Base-by-base conservation (phyloP, 2,888 invertebrate genomes). In the Terebella lapidaria region DNA sequence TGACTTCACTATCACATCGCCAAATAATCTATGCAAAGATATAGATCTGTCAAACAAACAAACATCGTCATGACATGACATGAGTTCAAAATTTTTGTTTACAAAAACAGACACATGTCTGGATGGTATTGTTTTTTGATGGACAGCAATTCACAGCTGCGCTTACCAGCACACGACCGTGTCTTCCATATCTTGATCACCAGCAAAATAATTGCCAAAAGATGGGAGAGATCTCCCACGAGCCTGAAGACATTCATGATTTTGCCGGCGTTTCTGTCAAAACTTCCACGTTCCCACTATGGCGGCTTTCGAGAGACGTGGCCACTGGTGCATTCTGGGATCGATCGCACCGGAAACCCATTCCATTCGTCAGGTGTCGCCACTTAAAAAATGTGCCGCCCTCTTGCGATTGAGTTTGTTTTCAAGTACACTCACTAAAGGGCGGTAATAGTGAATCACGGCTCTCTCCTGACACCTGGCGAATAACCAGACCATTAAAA, bases 111-210 rank as follows among this genome's bases (percentile, higher is more conserved):
- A n/a, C n/a, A n/a, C n/a, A n/a, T n/a, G n/a, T n/a, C n/a, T n/a
- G n/a, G n/a, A n/a, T n/a, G n/a, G n/a, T n/a, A n/a, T n/a, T n/a
- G n/a, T n/a, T n/a, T n/a, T n/a, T n/a, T n/a, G n/a, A n/a, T n/a
- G n/a, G n/a, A n/a, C n/a, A n/a, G n/a, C n/a, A n/a, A n/a, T n/a
- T n/a, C n/a, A n/a, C n/a, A n/a, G n/a, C n/a, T n/a, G n/a, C n/a
- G 65, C 69, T 82, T 86, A 94, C 97, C 96, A 85, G 97, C 95
- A 85, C 97, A 97, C 78, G 96, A 97, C 83, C 97, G 87, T 52
- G 94, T 92, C 84, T 94, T 96, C 96, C 96, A 97, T 85, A 99
- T 99, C 85, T 99, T 99, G 68, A 93, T 83, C 74, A 99, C 85
- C 73, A 99, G 86, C 78, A 99, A 87, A 74, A 96, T 89, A 75